Evolutionary conservation across 2,797 vertebrate genomes (phyloP).

Genomic region (Enteromius unitaeniatus): DNA sequence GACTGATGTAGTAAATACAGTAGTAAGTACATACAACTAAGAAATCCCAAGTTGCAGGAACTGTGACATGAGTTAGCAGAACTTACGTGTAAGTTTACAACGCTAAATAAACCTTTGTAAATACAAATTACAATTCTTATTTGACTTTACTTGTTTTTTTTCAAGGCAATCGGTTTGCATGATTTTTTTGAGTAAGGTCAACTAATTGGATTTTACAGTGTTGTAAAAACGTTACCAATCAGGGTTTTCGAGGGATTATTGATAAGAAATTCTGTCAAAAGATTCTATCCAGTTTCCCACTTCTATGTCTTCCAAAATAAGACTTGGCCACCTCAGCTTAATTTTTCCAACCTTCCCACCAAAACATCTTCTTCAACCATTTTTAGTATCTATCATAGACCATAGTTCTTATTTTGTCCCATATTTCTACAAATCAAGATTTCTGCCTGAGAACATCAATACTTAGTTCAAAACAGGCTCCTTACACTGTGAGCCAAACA

Average conservation of each 20-base stretch:
- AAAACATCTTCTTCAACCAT: neutral
- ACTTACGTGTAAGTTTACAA: too few relatives aligned
- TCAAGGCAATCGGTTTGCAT: too few relatives aligned
- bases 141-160: too few relatives aligned
- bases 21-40: too few relatives aligned
- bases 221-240: neutral
- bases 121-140: too few relatives aligned
- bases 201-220: neutral
- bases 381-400: neutral
- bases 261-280: neutral
- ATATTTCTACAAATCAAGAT: neutral
- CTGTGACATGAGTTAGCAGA: too few relatives aligned
- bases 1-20: too few relatives aligned
- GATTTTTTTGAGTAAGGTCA: neutral
- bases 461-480: neutral
- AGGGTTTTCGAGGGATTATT: neutral
- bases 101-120: too few relatives aligned
- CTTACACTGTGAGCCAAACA: conserved; percentile 17
- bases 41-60: too few relatives aligned
- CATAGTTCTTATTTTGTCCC: neutral
- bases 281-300: neutral
- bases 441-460: neutral
- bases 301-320: neutral
- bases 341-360: neutral
- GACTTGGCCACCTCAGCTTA: neutral